Evolutionary conservation across 2,888 invertebrate species (phyloP).

Genomic region (Panzeria rudis): DNA sequence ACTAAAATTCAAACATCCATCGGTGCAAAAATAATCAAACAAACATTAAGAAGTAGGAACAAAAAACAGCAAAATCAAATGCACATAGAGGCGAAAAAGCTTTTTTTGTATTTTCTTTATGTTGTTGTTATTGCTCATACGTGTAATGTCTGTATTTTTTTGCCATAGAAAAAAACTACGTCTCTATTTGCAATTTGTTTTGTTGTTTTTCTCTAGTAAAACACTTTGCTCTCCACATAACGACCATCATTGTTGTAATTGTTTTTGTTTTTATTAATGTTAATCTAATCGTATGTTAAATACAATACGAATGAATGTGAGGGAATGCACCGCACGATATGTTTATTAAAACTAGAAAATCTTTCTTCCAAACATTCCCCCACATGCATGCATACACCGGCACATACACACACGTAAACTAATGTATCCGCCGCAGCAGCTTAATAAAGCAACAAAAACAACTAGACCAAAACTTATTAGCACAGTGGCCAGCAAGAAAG

Average conservation of each 20-base stretch:
- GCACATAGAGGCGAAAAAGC: slow-evolving; percentile 47
- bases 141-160: neutral
- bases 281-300: slow-evolving; percentile 43
- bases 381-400: neutral
- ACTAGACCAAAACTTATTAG: slow-evolving; percentile 5
- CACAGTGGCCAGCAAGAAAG: neutral
- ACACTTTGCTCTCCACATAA: slow-evolving; percentile 49
- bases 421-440: neutral
- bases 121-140: slow-evolving; percentile 11
- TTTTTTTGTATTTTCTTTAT: slow-evolving; percentile 44
- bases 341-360: slow-evolving; percentile 19
- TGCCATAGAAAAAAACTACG: neutral
- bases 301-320: slow-evolving; percentile 1
- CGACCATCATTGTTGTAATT: slow-evolving; percentile 4
- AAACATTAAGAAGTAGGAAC: slow-evolving; percentile 43
- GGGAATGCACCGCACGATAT: slow-evolving; percentile 45
- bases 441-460: slow-evolving; percentile 3
- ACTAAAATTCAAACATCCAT: slow-evolving; percentile 68
- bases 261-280: slow-evolving; percentile 24
- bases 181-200: slow-evolving; percentile 19
- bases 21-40: slow-evolving; percentile 55
- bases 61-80: slow-evolving; percentile 33
- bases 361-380: slow-evolving; percentile 19
- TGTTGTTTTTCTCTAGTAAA: slow-evolving; percentile 58
- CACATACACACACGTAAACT: neutral